Evolutionary conservation across 2,113 vertebrate species (phyloP), one percentile per base, ranked within the genome.

Genomic region (Podarcis muralis): DNA sequence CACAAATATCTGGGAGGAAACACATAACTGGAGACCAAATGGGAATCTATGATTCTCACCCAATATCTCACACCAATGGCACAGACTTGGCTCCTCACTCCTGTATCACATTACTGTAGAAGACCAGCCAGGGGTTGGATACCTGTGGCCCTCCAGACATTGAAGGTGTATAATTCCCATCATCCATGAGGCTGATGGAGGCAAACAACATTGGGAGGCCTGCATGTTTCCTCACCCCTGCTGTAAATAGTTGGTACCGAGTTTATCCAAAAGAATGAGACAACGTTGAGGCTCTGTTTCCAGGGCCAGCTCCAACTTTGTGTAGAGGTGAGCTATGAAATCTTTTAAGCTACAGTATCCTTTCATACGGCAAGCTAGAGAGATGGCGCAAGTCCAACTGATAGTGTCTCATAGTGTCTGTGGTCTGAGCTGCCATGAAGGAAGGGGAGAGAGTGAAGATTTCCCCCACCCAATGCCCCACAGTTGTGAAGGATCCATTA

Each of bases 1-100:
- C 90, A 84, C 81, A 89, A 91, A 72, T 89, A 84, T 85, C 88
- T 62, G 18, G 0, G 27, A 40, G 68, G 8, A 65, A 40, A 32
- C 9, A 0, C 76, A 2, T 66, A 1, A 0, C 71, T 43, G 53
- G 68, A 91, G 81, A 85, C 27, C 81, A 89, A 75, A 11, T 18
- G 59, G 15, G 43, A 4, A 23, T 13, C 0, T 53, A 53, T 35
- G n/a, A 87, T 72, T 72, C 48, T 37, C 23, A 87, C 11, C 9
- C n/a, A 20, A 25, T 80, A 35, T 1, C 16, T 78, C 40, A 35
- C 62, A 1, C 2, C 35, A 57, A 16, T 15, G 20, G 13, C 48
- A 40, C 53, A 43, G 37, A 4, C 27, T 79, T 86, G 5, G 37
- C 16, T 65, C 18, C 25, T 25, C 35, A 43, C 9, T 43, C 69